These are phyloP conservation scores for Fragum sueziense DNA, from an alignment of 2,888 invertebrate genomes.

Conservation along the genomic window DNA sequence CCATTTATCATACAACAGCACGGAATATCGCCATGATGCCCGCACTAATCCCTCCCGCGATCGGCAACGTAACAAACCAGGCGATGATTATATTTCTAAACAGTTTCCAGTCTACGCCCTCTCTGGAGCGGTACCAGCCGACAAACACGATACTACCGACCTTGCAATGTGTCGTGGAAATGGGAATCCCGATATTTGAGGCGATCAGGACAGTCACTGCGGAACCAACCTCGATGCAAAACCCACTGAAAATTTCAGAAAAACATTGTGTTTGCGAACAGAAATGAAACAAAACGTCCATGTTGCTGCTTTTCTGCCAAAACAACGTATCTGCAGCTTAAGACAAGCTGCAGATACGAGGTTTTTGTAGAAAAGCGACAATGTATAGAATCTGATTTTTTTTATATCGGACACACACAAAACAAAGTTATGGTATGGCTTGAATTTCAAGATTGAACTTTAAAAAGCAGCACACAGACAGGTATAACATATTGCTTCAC, in stretches of 20 bases:
- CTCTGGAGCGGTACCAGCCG: conserved; percentile 85
- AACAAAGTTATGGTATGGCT: too few species aligned
- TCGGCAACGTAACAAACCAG: conserved; percentile 98
- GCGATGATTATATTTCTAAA: conserved; percentile 96
- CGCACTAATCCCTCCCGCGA: conserved; percentile 92
- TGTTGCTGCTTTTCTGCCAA: too few species aligned
- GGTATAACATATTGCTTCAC: too few species aligned
- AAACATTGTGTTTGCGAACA: too few species aligned
- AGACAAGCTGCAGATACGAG: too few species aligned
- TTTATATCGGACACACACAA: too few species aligned
- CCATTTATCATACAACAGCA: conserved; percentile 48
- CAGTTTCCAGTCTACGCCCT: conserved; percentile 83
- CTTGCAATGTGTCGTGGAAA: conserved; percentile 99
- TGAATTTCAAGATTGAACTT: too few species aligned
- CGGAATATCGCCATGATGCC: conserved; percentile 87
- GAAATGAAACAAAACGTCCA: too few species aligned
- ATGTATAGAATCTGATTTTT: too few species aligned
- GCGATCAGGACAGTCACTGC: conserved; percentile 97
- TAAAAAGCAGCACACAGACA: too few species aligned
- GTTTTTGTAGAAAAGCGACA: too few species aligned
- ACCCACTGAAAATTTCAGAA: conserved; percentile 93
- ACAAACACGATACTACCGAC: conserved; percentile 99
- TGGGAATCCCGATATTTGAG: conserved; percentile 98
- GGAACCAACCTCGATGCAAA: conserved; percentile 97
- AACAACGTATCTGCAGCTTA: too few species aligned